Evolutionary conservation across 1,140 invertebrate genomes (phyloP), one percentile per base, ranked within the genome.

Genomic region (Linepithema humile): DNA sequence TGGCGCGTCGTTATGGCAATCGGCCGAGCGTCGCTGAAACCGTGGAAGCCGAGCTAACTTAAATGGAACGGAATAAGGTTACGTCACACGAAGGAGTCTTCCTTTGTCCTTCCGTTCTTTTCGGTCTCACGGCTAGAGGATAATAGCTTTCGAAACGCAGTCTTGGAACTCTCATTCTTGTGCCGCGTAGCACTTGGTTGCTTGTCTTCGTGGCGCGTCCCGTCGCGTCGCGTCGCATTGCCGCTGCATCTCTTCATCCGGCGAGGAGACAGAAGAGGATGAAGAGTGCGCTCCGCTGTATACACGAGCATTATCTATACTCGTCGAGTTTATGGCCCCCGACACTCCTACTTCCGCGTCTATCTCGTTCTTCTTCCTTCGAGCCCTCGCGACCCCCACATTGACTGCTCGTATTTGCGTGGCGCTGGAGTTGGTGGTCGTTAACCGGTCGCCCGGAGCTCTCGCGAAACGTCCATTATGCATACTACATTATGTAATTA

Each of bases 131-230:
- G 48, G 26, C 35, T 23, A 26, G 48, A 40, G 48, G 75, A 80
- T 80, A 80, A 80, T 80, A 43, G 75, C 75, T 80, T 80, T 80
- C 64, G 64, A 80, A 80, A 70, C 64, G 64, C 26, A 57, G 35
- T 57, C 75, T 57, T n/a, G 64, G 64, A 40, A 43, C 23, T 57
- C 35, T 3, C 35, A 62, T 78, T 32, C 73, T 65, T 32, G 59
- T 2, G 29, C 40, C 59, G 35, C 38, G 26, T 48, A 77, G 35
- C 35, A 48, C 64, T 26, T 69, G 26, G 43, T 45, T 26, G 20
- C 23, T 45, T 40, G 62, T 26, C 62, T n/a, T n/a, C n/a, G n/a
- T n/a, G n/a, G 12, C 45, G 53, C 20, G 53, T 26, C 20, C 9
- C 53, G 23, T 57, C 32, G 59, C 23, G 59, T 20, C 43, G 40